Percentiles rank a stretch among this genome's conserved stretches.
Evolutionary conservation across 2,888 invertebrate species (phyloP).

Genomic region (Sepiola atlantica): DNA sequence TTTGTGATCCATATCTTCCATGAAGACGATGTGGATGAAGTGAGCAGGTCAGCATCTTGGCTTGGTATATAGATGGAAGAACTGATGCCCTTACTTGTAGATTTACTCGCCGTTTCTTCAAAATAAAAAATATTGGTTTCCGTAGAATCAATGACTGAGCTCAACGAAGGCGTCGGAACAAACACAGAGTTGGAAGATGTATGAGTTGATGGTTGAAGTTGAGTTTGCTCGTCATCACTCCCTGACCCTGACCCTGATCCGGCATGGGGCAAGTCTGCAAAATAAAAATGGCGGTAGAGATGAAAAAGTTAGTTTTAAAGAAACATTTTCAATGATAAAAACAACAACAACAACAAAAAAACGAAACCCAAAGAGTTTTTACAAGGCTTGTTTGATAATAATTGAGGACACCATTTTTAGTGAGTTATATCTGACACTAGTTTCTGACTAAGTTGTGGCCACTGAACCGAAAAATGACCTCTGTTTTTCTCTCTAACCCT

Average conservation of each 20-base stretch:
- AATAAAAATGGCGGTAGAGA: background rate
- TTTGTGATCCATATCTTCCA: constrained; percentile 32
- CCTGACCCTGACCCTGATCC: constrained; percentile 44
- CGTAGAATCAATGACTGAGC: background rate
- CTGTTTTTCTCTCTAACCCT: no score
- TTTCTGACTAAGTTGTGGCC: no score
- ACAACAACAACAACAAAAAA: no score
- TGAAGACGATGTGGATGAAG: background rate
- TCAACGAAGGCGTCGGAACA: background rate
- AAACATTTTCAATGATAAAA: no score
- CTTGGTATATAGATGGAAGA: background rate
- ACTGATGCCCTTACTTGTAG: background rate
- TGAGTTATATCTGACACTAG: no score
- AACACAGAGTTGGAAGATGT: background rate
- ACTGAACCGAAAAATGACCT: no score
- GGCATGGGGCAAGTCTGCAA: constrained; percentile 38
- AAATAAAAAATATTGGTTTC: background rate
- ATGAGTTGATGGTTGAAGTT: background rate
- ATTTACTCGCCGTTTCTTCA: background rate
- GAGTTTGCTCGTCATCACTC: background rate
- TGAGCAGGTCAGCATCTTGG: background rate
- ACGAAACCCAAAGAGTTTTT: no score
- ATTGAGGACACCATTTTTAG: no score
- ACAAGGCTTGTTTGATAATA: no score
- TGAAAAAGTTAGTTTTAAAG: background rate